phyloP scores from a whole-genome alignment of 2,888 invertebrate species.

The Eilema caniola region DNA sequence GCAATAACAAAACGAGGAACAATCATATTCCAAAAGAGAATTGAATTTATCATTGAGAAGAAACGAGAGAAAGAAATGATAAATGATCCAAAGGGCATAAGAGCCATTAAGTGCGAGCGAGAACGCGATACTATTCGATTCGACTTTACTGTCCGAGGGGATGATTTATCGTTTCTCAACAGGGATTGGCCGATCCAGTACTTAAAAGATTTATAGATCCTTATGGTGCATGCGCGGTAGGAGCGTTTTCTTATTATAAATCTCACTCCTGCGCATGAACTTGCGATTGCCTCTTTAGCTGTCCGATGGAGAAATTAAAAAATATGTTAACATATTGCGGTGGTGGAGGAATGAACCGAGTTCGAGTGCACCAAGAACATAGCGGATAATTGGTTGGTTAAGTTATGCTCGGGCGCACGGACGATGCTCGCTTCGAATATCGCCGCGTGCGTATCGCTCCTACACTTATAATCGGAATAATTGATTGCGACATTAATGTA shows the following conservation, averaged over 20 bases:
- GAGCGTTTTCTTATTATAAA: conserved; percentile 86
- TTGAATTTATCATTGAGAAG: conserved; percentile 86
- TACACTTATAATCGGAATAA: conserved; percentile 43
- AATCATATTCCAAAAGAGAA: conserved; percentile 86
- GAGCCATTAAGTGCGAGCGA: conserved; percentile 70
- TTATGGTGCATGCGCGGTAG: conserved; percentile 85
- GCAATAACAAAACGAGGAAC: conserved; percentile 84
- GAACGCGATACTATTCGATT: conserved; percentile 71
- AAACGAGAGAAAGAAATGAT: conserved; percentile 84
- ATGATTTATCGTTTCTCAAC: conserved; percentile 87
- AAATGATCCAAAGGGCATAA: conserved; percentile 77
- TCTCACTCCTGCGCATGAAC: conserved; percentile 83
- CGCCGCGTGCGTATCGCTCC: conserved; percentile 25
- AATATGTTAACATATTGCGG: conserved; percentile 83
- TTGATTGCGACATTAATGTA: conserved; percentile 57
- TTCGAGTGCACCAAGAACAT: conserved; percentile 61
- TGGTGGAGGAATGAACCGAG: conserved; percentile 58
- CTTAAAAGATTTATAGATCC: conserved; percentile 85
- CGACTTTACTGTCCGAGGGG: conserved; percentile 78
- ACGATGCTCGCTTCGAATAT: conserved; percentile 28
- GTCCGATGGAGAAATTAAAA: conserved; percentile 81
- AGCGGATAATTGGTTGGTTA: conserved; percentile 73
- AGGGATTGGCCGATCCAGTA: conserved; percentile 86
- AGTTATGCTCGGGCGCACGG: conserved; percentile 68
- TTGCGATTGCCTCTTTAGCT: conserved; percentile 80